phyloP scores from a whole-genome alignment of 2,797 vertebrate species.

The Ibycter americanus region DNA sequence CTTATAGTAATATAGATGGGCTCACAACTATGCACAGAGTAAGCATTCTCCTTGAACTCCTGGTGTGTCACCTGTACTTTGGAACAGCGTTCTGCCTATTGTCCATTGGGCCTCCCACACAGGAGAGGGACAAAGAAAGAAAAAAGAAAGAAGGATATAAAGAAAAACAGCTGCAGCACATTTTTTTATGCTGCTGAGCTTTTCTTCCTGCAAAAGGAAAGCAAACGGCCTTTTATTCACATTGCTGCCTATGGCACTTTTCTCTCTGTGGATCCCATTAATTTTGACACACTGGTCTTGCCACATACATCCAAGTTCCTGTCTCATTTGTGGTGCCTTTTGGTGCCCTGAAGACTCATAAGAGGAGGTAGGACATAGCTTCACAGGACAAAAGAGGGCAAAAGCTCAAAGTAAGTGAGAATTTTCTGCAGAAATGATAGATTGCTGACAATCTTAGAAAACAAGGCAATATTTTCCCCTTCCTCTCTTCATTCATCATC shows the following conservation, averaged over 20 bases:
- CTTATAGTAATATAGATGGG: neutral
- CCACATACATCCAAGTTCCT: neutral
- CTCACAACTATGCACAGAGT: neutral
- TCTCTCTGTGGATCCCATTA: slow-evolving; percentile 4
- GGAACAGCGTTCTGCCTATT: neutral
- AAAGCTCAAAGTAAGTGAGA: neutral
- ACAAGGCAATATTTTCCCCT: neutral
- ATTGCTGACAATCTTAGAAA: neutral
- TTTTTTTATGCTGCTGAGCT: neutral
- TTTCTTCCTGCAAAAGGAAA: neutral
- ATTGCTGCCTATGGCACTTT: neutral
- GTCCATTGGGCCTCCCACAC: neutral
- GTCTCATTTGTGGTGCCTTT: neutral
- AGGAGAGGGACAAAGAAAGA: neutral
- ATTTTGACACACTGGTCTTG: slow-evolving; percentile 3
- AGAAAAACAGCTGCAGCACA: neutral
- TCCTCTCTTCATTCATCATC: neutral
- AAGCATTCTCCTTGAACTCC: neutral
- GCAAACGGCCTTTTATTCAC: slow-evolving; percentile 7
- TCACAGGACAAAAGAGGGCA: neutral
- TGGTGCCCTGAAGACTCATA: neutral
- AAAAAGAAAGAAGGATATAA: neutral
- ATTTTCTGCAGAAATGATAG: neutral
- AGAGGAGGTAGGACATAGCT: neutral
- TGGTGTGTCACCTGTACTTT: neutral